phyloP scores from a whole-genome alignment of 2,888 invertebrate genomes.

The Sthenelais limicola region DNA sequence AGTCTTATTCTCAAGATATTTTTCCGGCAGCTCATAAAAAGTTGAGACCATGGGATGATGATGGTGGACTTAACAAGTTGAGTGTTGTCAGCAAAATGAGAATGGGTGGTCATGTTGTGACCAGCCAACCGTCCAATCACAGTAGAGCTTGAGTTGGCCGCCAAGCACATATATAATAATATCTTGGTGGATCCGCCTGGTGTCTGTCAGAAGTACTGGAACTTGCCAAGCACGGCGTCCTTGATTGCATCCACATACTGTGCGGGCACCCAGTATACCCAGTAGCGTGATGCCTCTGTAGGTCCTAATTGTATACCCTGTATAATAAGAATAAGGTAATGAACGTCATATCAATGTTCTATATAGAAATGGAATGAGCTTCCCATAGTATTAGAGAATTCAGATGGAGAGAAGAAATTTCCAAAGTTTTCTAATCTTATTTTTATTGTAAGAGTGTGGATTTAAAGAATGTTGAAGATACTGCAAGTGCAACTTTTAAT shows the following conservation, averaged over 20 bases:
- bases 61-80: too few relatives aligned
- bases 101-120: conserved; percentile 22
- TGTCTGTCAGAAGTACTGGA: conserved; percentile 75
- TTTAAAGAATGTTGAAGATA: not conserved
- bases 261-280: conserved; percentile 96
- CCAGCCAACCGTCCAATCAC: conserved; percentile 41
- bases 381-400: too few relatives aligned
- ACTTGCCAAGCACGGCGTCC: conserved; percentile 89
- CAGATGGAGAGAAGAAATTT: too few relatives aligned
- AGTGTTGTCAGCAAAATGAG: too few relatives aligned
- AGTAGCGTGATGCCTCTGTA: conserved; percentile 91
- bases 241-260: conserved; percentile 89
- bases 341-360: too few relatives aligned
- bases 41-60: too few relatives aligned
- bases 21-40: too few relatives aligned
- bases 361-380: too few relatives aligned
- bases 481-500: not conserved
- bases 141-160: conserved; percentile 40
- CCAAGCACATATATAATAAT: not conserved
- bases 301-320: conserved; percentile 91
- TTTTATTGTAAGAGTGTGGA: too few relatives aligned
- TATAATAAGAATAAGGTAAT: not conserved
- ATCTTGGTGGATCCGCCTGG: not conserved
- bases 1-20: too few relatives aligned
- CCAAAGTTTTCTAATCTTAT: too few relatives aligned